A percentile compares a stretch with the other conserved stretches of the same genome.
These are phyloP conservation scores for Pogonocherus hispidulus DNA, from an alignment of 2,888 invertebrate genomes.

Conservation along the genomic window DNA sequence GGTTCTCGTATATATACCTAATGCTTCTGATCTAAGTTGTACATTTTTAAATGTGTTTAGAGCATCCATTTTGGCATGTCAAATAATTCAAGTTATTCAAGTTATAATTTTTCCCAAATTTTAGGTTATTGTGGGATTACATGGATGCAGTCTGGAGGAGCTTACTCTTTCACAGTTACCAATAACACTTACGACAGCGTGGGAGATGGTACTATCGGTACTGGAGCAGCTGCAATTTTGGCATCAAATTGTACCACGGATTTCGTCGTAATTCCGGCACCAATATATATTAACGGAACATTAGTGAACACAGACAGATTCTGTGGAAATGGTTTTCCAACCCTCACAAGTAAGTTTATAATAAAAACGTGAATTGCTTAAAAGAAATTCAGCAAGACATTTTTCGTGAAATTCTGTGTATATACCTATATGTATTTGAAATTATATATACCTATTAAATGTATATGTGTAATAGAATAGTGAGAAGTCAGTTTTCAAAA, in stretches of 20 bases:
- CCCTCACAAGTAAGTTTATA: slow-evolving; percentile 74
- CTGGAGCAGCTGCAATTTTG: slow-evolving; percentile 70
- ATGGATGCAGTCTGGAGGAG: slow-evolving; percentile 71
- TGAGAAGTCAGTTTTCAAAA: too few species aligned
- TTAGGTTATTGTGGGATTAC: slow-evolving; percentile 79
- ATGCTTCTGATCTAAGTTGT: too few species aligned
- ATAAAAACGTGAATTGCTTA: too few species aligned
- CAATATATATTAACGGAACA: slow-evolving; percentile 68
- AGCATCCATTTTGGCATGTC: too few species aligned
- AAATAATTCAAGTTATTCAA: too few species aligned
- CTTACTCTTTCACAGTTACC: slow-evolving; percentile 79
- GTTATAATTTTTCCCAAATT: slow-evolving; percentile 56
- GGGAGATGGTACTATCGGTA: slow-evolving; percentile 73
- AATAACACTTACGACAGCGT: slow-evolving; percentile 77
- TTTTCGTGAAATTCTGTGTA: too few species aligned
- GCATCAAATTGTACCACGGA: slow-evolving; percentile 78
- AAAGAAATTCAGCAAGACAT: too few species aligned
- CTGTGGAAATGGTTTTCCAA: slow-evolving; percentile 80
- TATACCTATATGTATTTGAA: too few species aligned
- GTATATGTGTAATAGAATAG: too few species aligned
- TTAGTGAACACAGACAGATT: slow-evolving; percentile 76
- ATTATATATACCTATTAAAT: too few species aligned
- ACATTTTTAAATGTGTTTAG: too few species aligned
- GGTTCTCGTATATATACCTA: too few species aligned
- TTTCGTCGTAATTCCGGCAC: slow-evolving; percentile 82